phyloP scores from a whole-genome alignment of 2,888 invertebrate species.

The Caenorhabditis panamensis region DNA sequence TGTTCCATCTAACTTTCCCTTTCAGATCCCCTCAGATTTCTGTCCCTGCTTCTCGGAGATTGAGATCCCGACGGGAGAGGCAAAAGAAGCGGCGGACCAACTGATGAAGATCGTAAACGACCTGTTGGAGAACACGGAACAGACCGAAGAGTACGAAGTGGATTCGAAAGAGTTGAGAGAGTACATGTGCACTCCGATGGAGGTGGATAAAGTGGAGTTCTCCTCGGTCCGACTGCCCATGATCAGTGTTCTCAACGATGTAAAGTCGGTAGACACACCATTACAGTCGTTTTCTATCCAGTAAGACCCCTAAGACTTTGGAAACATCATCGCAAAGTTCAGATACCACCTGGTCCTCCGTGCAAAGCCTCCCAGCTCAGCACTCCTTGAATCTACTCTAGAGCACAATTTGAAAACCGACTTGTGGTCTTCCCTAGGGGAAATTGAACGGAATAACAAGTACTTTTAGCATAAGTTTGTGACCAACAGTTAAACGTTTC shows the following conservation, averaged over 20 bases:
- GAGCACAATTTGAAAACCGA: constrained; percentile 63
- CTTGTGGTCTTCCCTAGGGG: constrained; percentile 63
- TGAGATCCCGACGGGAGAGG: constrained; percentile 63
- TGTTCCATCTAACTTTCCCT: background rate
- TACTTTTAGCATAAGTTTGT: constrained; percentile 8
- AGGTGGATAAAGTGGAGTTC: constrained; percentile 39
- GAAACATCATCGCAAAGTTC: no score
- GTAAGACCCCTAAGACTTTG: constrained; percentile 7
- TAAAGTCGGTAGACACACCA: constrained; percentile 35
- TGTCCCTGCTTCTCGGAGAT: constrained; percentile 75
- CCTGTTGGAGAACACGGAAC: constrained; percentile 51
- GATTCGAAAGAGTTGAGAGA: constrained; percentile 35
- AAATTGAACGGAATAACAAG: constrained; percentile 73
- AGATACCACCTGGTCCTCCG: constrained; percentile 67
- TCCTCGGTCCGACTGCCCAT: constrained; percentile 56
- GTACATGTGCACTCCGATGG: constrained; percentile 55
- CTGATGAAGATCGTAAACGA: constrained; percentile 47
- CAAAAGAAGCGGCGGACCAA: constrained; percentile 56
- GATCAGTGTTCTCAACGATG: constrained; percentile 39
- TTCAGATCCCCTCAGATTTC: constrained; percentile 72
- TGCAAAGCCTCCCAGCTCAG: constrained; percentile 65
- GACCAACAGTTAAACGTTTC: constrained; percentile 8
- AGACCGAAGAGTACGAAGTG: constrained; percentile 45
- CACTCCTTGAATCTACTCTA: constrained; percentile 66
- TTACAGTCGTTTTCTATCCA: constrained; percentile 36